A percentile compares a stretch with the other conserved stretches of the same genome.
These are phyloP conservation scores for Malurus leucopterus DNA, from an alignment of 2,797 vertebrate genomes.

Conservation along the genomic window DNA sequence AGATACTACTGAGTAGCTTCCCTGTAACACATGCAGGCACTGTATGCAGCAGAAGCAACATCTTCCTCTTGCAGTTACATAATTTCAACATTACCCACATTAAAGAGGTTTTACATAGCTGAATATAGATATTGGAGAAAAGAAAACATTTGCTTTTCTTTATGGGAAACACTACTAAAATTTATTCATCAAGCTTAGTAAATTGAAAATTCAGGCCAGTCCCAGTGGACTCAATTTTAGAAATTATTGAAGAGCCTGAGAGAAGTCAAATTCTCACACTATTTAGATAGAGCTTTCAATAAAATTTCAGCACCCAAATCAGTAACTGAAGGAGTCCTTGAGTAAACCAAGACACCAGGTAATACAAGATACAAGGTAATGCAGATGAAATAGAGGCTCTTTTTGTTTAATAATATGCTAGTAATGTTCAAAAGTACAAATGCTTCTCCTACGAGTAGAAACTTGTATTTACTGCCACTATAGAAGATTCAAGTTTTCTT, in stretches of 20 bases:
- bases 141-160: not conserved
- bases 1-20: not conserved
- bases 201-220: not conserved
- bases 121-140: fast-evolving
- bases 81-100: not conserved
- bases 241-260: not conserved
- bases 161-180: not conserved
- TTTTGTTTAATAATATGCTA: not conserved
- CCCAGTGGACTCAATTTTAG: not conserved
- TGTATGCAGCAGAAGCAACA: not conserved
- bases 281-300: not conserved
- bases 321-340: not conserved
- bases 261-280: not conserved
- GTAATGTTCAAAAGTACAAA: not conserved
- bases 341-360: not conserved
- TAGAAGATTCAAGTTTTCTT: not conserved
- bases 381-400: not conserved
- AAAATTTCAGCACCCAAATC: not conserved
- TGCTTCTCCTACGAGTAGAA: not conserved
- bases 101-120: not conserved
- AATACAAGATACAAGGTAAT: not conserved
- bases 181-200: not conserved
- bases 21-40: fast-evolving
- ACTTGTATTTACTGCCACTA: not conserved
- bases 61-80: not conserved